Evolutionary conservation across 2,113 vertebrate species (phyloP), one percentile per base, ranked within the genome.

Genomic region (Triplophysa rosa): DNA sequence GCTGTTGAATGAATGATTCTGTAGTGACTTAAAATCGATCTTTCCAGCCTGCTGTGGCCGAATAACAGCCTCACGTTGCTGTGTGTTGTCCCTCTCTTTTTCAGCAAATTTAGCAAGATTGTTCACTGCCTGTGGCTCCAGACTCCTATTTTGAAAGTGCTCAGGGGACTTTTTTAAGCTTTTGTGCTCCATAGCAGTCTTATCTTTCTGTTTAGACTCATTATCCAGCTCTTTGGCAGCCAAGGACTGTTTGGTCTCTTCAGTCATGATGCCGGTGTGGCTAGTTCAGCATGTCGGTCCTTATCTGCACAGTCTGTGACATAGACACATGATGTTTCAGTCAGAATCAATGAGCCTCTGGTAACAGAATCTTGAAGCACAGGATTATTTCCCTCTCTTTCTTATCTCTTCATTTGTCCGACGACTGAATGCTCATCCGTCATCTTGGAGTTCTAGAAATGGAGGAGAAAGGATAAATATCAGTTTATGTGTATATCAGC

Each of bases 31-130:
- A 87, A 95, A 95, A 88, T 95, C 93, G 64, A 94, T 95, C 80
- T 94, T 95, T 7, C 94, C 93, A 0, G 93, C 90, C 85, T 95
- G 96, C 89, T 93, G 94, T 0, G 92, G 95, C 84, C 93, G 92
- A 87, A 96, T 94, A 80, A 96, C 92, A 71, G 96, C 96, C 88
- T 97, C 96, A 59, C 95, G 91, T 85, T 97, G 96, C 87, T 92
- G 91, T 8, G 91, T 89, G 80, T 88, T 88, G 77, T 95, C 95
- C 87, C 88, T 90, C 67, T 94, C 91, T 86, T 93, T 96, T 80
- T 90, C 83, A 87, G 87, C 23, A 58, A 87, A 87, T 62, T 89
- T 90, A 77, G 90, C 68, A 42, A 86, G 83, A 78, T 80, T 90
- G 83, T 84, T 89, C 84, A 89, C 87, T 66, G 87, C 80, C 82